Evolutionary conservation across 2,888 invertebrate species (phyloP).

Genomic region (Entomobrya multifasciata): DNA sequence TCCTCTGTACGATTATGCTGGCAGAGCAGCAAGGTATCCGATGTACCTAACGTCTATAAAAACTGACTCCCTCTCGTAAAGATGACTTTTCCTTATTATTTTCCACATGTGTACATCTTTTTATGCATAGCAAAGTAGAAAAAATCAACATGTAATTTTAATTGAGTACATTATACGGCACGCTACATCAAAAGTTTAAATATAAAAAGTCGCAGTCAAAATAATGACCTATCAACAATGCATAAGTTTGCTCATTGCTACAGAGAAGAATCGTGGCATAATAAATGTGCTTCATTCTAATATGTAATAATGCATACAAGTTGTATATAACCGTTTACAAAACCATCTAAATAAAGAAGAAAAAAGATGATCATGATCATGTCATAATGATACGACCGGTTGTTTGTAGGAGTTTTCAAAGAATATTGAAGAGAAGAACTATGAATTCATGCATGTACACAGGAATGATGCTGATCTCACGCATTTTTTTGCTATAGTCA

Average conservation of each 20-base stretch:
- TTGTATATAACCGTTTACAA: constrained; percentile 12
- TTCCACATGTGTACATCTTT: no score
- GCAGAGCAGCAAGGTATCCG: background rate
- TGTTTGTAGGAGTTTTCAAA: constrained; percentile 9
- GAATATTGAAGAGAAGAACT: background rate
- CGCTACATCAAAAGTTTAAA: no score
- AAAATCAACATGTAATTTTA: no score
- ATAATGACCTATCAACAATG: no score
- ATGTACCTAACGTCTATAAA: background rate
- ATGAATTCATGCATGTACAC: background rate
- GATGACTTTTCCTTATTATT: no score
- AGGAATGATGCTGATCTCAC: constrained; percentile 46
- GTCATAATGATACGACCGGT: constrained; percentile 14
- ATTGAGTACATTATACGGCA: no score
- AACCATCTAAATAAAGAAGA: background rate
- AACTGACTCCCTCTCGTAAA: no score
- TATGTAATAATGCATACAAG: constrained; percentile 21
- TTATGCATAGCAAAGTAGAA: no score
- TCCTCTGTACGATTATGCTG: no score
- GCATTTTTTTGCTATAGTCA: constrained; percentile 22
- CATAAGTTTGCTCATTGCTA: background rate
- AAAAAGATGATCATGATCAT: background rate
- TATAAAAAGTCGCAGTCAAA: no score
- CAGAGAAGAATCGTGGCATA: background rate
- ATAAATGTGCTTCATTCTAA: background rate